Percentiles rank a stretch among this genome's conserved stretches.
Evolutionary conservation across 2,888 invertebrate species (phyloP).

Genomic region (Linyphia triangularis): DNA sequence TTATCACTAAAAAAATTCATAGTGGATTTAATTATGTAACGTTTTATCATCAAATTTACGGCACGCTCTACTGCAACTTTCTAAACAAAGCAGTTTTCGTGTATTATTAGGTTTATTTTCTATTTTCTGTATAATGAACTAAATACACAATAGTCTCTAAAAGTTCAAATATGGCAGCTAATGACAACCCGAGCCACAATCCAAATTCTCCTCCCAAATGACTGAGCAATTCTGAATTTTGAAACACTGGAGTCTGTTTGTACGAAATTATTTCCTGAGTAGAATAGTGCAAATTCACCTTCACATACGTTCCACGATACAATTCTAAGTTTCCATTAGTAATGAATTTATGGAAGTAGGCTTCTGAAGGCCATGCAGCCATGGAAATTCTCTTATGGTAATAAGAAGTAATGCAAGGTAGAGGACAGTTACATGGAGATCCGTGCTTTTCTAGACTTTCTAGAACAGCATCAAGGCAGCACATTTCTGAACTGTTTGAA

Average conservation of each 20-base stretch:
- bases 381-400: background rate
- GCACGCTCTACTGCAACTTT: too few species aligned
- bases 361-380: background rate
- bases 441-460: background rate
- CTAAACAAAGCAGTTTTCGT: too few species aligned
- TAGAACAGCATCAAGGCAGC: background rate
- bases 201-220: constrained; percentile 39
- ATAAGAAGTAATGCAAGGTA: background rate
- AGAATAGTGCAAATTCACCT: background rate
- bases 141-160: background rate
- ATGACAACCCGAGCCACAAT: constrained; percentile 41
- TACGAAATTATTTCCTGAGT: background rate
- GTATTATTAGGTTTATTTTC: too few species aligned
- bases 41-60: too few species aligned
- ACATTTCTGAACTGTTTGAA: background rate
- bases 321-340: too few species aligned
- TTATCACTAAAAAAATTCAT: too few species aligned
- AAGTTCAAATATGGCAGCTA: constrained; percentile 20
- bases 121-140: too few species aligned
- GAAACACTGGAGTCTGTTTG: constrained; percentile 24
- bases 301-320: background rate
- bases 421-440: constrained; percentile 20
- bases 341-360: background rate
- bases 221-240: constrained; percentile 22
- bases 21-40: too few species aligned